Evolutionary conservation across 2,888 invertebrate species (phyloP).

Genomic region (Entomobrya proxima): DNA sequence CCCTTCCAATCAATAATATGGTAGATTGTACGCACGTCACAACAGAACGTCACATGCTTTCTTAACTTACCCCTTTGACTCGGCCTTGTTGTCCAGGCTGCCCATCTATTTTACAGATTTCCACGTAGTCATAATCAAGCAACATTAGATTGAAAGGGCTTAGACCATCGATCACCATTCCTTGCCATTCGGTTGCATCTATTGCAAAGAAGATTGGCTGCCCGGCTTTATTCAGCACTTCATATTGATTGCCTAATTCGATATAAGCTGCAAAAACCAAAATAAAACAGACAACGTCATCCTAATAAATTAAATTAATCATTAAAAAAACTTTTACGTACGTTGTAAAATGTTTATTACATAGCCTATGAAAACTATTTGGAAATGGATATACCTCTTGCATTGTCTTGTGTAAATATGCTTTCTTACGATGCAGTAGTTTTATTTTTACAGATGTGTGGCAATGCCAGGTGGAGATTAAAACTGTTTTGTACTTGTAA

Average conservation of each 20-base stretch:
- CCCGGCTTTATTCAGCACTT: slow-evolving; percentile 68
- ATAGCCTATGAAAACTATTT: too few relatives aligned
- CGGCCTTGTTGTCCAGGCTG: slow-evolving; percentile 63
- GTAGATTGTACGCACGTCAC: background rate
- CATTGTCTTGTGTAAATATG: too few relatives aligned
- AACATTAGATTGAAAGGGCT: slow-evolving; percentile 71
- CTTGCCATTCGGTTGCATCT: slow-evolving; percentile 71
- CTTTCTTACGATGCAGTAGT: too few relatives aligned
- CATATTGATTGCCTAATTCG: slow-evolving; percentile 69
- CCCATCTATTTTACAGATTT: slow-evolving; percentile 70
- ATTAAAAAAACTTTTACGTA: background rate
- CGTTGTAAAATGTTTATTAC: background rate
- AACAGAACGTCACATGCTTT: background rate
- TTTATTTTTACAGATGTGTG: too few relatives aligned
- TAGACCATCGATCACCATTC: slow-evolving; percentile 66
- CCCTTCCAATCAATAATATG: slow-evolving; percentile 31
- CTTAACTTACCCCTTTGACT: slow-evolving; percentile 67
- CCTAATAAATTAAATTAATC: background rate
- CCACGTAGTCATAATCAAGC: slow-evolving; percentile 71
- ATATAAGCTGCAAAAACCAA: slow-evolving; percentile 64
- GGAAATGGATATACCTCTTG: too few relatives aligned
- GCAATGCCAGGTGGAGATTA: too few relatives aligned
- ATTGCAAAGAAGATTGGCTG: slow-evolving; percentile 70
- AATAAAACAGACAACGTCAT: background rate
- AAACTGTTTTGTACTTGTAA: too few relatives aligned